Base-by-base conservation (phyloP, 2,113 vertebrate species). In the Nicator chloris region DNA sequence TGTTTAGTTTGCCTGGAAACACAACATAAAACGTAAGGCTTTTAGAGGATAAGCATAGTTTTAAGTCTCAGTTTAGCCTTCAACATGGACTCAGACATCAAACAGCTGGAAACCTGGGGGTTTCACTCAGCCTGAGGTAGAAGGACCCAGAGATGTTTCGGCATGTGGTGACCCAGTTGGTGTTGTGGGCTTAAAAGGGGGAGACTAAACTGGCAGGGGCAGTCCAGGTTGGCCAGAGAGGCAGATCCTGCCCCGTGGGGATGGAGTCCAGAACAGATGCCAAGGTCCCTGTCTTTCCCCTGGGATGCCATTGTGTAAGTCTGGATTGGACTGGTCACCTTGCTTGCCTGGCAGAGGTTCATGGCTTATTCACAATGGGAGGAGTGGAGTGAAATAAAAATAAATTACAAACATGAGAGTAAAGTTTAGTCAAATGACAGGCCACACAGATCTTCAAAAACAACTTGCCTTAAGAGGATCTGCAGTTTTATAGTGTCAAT, bases 181-280 rank as follows among this genome's bases (percentile, higher is more conserved):
- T 75, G n/a, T 2, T 53, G 45, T 33, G 49, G 5, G 26, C 18
- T 15, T 79, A 78, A 49, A 66, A 86, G 26, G 12, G 49, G 26
- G 4, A 31, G 11, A 27, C 18, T 15, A 24, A 66, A n/a, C 8
- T 37, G 35, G 17, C 51, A 27, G 18, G 26, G 27, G 7, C 13
- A 28, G 51, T 17, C n/a, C 77, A 57, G 49, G 13, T 16, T 77
- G 54, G 49, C 16, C 7, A 11, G 33, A 26, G 37, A 69, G 19
- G 9, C 10, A 47, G 3, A 18, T 86, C 26, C 47, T 82, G 56
- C 7, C 21, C 26, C 20, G 8, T 24, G 28, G 10, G 8, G 9
- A 22, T 39, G 20, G 14, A 23, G 12, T 40, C 2, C 2, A 47
- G 24, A 26, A 9, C 20, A 69, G 21, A 26, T 0, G 0, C 49